phyloP scores from a whole-genome alignment of 2,888 invertebrate genomes.

The Molanna angustata region DNA sequence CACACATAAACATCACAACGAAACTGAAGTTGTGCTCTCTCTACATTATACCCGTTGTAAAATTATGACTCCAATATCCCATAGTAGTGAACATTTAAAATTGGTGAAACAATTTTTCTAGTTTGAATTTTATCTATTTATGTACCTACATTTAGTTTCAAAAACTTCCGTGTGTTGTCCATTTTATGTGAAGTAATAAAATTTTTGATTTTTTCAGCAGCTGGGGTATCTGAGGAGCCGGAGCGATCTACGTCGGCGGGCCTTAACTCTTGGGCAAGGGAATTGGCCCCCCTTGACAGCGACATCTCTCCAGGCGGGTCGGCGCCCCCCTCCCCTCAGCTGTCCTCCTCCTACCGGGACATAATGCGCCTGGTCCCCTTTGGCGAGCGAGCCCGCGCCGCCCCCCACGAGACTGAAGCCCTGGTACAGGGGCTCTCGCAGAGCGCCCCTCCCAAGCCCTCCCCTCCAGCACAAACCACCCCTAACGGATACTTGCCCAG shows the following conservation, averaged over 20 bases:
- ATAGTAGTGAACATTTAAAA: too few species aligned
- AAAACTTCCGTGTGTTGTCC: too few species aligned
- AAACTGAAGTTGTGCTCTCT: too few species aligned
- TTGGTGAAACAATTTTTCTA: too few species aligned
- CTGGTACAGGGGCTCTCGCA: constrained; percentile 17
- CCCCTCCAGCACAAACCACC: constrained; percentile 39
- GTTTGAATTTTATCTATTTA: too few species aligned
- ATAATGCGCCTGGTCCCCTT: constrained; percentile 20
- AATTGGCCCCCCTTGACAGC: constrained; percentile 19
- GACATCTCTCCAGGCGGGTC: constrained; percentile 15
- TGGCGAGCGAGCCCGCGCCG: constrained; percentile 20
- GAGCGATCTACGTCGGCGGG: constrained; percentile 17
- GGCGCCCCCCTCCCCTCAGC: constrained; percentile 10
- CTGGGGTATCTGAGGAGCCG: constrained; percentile 24
- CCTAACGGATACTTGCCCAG: constrained; percentile 24
- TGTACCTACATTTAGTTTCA: too few species aligned
- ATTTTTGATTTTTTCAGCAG: background rate
- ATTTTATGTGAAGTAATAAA: too few species aligned
- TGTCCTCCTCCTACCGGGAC: constrained; percentile 23
- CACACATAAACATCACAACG: too few species aligned
- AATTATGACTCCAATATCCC: too few species aligned
- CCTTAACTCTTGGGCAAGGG: constrained; percentile 12
- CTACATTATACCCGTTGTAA: too few species aligned
- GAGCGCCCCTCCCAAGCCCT: constrained; percentile 37
- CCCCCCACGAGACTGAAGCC: constrained; percentile 29